These are phyloP conservation scores for Anarrhichthys ocellatus DNA, from an alignment of 2,113 vertebrate species.

Conservation along the genomic window DNA sequence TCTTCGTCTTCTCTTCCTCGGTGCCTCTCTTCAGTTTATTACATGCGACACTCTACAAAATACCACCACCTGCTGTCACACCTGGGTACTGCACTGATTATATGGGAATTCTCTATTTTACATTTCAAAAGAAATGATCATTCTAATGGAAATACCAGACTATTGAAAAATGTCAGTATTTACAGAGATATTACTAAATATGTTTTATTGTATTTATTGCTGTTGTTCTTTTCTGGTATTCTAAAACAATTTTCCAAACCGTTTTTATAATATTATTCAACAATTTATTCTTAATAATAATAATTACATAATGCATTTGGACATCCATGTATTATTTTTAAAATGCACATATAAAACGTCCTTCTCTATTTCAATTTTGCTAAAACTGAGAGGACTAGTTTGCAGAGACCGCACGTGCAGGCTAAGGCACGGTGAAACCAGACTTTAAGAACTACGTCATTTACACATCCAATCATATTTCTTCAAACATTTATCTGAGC, in stretches of 20 bases:
- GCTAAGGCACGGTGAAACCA: conserved; percentile 67
- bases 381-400: not conserved
- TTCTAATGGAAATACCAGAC: not conserved
- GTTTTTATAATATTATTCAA: no score
- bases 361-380: not conserved
- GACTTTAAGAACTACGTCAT: conserved; percentile 6
- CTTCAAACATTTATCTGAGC: not conserved
- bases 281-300: not conserved
- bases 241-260: not conserved
- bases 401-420: conserved; percentile 42
- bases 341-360: not conserved
- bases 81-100: not conserved
- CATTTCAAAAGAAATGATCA: not conserved
- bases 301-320: not conserved
- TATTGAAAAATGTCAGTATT: not conserved
- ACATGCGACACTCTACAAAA: not conserved
- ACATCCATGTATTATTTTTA: not conserved
- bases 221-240: not conserved
- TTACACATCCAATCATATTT: conserved; percentile 53
- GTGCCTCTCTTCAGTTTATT: conserved; percentile 51
- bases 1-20: conserved; percentile 71
- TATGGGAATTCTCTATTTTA: not conserved
- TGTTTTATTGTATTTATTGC: no score
- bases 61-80: conserved; percentile 48
- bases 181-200: not conserved